Conservation (phyloP, 2,797 vertebrate genomes). For the Anguilla anguilla region DNA sequence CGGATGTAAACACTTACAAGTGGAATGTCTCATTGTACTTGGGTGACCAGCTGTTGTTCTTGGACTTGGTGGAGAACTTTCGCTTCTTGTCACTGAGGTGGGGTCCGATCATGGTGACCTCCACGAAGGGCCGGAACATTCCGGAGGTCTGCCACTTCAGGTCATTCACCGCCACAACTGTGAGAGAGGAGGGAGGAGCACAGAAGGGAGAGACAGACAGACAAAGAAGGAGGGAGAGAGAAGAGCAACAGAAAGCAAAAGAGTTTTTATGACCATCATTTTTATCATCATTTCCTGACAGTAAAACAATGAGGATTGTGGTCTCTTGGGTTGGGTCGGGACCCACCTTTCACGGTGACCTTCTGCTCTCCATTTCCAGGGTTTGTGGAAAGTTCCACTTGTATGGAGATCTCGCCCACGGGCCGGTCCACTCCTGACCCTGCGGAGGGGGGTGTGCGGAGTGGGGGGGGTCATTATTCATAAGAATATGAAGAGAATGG, state of each 20-base stretch:
- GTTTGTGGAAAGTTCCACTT: conserved; percentile 89
- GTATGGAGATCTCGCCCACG: conserved; percentile 90
- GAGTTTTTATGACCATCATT: background rate
- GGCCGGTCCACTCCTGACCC: conserved; percentile 88
- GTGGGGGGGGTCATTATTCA: background rate
- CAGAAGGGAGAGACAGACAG: conserved; percentile 12
- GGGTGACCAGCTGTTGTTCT: conserved; percentile 96
- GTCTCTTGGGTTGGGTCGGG: background rate
- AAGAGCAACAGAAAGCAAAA: background rate
- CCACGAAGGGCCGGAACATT: conserved; percentile 96
- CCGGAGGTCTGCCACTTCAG: conserved; percentile 96
- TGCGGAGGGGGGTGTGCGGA: conserved; percentile 50
- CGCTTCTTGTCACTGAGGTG: conserved; percentile 92
- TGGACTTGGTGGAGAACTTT: conserved; percentile 95
- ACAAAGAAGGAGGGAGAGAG: background rate
- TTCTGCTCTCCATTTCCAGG: conserved; percentile 86
- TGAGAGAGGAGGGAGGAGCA: conserved; percentile 29
- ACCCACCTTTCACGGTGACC: conserved; percentile 86
- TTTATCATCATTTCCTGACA: background rate
- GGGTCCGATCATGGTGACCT: conserved; percentile 90
- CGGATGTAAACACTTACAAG: conserved; percentile 80
- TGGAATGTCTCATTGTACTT: conserved; percentile 96
- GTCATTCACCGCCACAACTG: conserved; percentile 93
- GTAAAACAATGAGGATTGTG: background rate
- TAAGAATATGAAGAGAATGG: background rate